Base-by-base conservation (phyloP, 2,797 vertebrate genomes). In the Poeciliopsis infans region DNA sequence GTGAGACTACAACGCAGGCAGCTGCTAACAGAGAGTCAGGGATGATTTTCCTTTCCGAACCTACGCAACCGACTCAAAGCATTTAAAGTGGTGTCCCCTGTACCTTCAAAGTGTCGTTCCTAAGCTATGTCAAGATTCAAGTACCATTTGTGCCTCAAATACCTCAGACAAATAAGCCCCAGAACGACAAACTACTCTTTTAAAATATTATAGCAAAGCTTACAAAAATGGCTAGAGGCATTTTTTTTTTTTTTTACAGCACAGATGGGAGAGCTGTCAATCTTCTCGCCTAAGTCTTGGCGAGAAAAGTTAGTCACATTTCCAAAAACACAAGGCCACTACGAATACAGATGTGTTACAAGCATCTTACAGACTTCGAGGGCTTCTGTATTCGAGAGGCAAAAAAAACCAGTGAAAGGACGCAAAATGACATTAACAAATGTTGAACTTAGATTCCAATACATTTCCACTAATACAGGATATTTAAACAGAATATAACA, bases 401-500 rank as follows among this genome's bases (percentile, higher is more conserved):
- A 64, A 71, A 49, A 25, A 16, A 51, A 16, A 41, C 70, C 8
- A 33, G 43, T 31, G 18, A 61, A 41, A 33, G 4, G 64, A 47
- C 53, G 64, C 10, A 20, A 72, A 76, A 69, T 6, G 18, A 0
- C 13, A 33, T 79, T 78, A 46, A 8, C 45, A 75, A 79, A 76
- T 75, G 47, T 47, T 68, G 25, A 49, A 55, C 39, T 41, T 0
- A 28, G 13, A 25, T 20, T 41, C 31, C 0, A 15, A 78, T 28
- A 79, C 23, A 75, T 80, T 89, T 90, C 66, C 82, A 83, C 23
- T 80, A 76, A 86, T 75, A 59, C 28, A 25, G 55, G 49, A 78
- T 75, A 79, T 85, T 87, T 86, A 68, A 70, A 85, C 12, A 45
- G 83, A 75, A 70, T 53, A 68, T 74, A 76, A n/a, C 11, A 68